A percentile compares a stretch with the other conserved stretches of the same genome.
These are phyloP conservation scores for Branchinecta lynchi DNA, from an alignment of 1,140 invertebrate species.

Conservation along the genomic window DNA sequence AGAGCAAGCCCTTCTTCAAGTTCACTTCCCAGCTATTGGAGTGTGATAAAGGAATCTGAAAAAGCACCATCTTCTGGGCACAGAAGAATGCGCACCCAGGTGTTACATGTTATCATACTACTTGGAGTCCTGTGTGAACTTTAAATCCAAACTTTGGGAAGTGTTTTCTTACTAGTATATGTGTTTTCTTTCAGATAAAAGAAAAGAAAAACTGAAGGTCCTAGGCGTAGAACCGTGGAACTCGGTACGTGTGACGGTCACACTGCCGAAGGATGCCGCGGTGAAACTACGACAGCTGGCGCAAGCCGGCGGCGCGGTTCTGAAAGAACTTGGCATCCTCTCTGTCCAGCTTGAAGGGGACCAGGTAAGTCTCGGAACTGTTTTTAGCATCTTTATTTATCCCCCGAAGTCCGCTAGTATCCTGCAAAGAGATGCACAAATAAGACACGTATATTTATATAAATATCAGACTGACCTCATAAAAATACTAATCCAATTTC, in stretches of 20 bases:
- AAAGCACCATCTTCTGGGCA: too few relatives aligned
- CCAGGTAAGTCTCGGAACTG: conserved; percentile 42
- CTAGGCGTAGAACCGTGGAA: conserved; percentile 95
- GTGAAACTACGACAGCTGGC: conserved; percentile 71
- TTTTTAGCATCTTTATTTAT: background rate
- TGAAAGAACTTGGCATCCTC: conserved; percentile 78
- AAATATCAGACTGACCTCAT: background rate
- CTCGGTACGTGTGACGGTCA: conserved; percentile 89
- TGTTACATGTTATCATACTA: too few relatives aligned
- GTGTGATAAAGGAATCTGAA: too few relatives aligned
- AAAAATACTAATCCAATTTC: background rate
- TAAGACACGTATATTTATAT: too few relatives aligned
- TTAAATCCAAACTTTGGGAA: too few relatives aligned
- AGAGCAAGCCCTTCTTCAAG: too few relatives aligned
- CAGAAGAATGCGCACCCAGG: too few relatives aligned
- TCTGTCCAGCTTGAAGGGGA: conserved; percentile 92
- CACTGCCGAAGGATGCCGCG: conserved; percentile 85
- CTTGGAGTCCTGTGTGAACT: too few relatives aligned
- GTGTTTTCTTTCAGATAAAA: conserved; percentile 30
- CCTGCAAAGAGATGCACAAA: too few relatives aligned
- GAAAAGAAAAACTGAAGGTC: conserved; percentile 39
- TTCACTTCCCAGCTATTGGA: too few relatives aligned
- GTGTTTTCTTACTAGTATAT: conserved; percentile 12
- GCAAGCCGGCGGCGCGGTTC: conserved; percentile 64
- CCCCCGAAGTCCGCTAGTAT: background rate